Evolutionary conservation across 2,888 invertebrate species (phyloP).

Genomic region (Lobophora halterata): DNA sequence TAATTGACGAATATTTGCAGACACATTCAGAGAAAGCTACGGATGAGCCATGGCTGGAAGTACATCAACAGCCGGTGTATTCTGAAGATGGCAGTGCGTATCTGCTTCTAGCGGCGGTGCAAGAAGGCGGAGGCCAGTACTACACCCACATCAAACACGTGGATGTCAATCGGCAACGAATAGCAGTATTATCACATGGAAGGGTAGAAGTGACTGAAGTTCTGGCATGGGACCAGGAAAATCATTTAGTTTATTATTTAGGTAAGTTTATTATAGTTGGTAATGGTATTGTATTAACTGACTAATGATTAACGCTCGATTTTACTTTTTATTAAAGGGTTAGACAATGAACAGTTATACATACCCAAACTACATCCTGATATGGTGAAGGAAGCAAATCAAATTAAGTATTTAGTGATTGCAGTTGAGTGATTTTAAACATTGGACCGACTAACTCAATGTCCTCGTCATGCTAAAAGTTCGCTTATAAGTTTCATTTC

Average conservation of each 20-base stretch:
- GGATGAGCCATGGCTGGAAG: slow-evolving; percentile 92
- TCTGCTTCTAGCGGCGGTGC: slow-evolving; percentile 89
- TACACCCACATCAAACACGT: slow-evolving; percentile 95
- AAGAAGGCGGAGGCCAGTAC: slow-evolving; percentile 91
- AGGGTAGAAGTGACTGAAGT: slow-evolving; percentile 91
- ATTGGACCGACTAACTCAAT: slow-evolving; percentile 23
- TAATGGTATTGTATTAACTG: slow-evolving; percentile 15
- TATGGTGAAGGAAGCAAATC: slow-evolving; percentile 65
- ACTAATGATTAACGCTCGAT: slow-evolving; percentile 24
- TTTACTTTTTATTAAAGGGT: slow-evolving; percentile 60
- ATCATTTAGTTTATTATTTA: slow-evolving; percentile 89
- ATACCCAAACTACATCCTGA: slow-evolving; percentile 66
- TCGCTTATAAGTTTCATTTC: slow-evolving; percentile 31
- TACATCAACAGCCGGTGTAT: slow-evolving; percentile 91
- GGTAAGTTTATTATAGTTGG: slow-evolving; percentile 47
- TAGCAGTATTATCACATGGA: slow-evolving; percentile 92
- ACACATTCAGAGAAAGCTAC: slow-evolving; percentile 91
- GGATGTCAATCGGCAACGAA: slow-evolving; percentile 89
- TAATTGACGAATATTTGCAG: slow-evolving; percentile 54
- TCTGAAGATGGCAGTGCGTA: slow-evolving; percentile 92
- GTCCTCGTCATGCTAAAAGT: slow-evolving; percentile 38
- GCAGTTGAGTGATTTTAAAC: slow-evolving; percentile 60
- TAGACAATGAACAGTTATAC: slow-evolving; percentile 58
- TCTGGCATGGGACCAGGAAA: slow-evolving; percentile 91
- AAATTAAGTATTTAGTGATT: slow-evolving; percentile 75